Evolutionary conservation across 2,888 invertebrate species (phyloP).

Genomic region (Agrypnus murinus): DNA sequence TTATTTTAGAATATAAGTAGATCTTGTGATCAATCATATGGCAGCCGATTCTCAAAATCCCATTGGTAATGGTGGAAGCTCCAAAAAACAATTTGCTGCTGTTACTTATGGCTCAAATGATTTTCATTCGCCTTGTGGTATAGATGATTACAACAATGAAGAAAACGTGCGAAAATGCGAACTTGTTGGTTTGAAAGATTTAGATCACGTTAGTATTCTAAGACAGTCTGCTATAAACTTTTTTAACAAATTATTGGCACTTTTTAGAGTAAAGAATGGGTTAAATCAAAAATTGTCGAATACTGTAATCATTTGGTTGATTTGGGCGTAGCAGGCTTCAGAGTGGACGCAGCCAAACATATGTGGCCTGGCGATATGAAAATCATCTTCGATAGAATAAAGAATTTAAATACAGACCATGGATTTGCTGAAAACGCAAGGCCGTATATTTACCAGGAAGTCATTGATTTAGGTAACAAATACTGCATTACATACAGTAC

Average conservation of each 20-base stretch:
- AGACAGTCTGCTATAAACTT: too few relatives aligned
- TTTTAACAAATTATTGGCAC: not conserved
- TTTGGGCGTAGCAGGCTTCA: conserved; percentile 88
- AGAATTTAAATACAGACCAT: conserved; percentile 77
- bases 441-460: conserved; percentile 85
- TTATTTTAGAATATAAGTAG: conserved; percentile 82
- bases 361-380: conserved; percentile 85
- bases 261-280: conserved; percentile 71
- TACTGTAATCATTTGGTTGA: conserved; percentile 80
- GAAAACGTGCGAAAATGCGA: conserved; percentile 74
- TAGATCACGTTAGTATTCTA: conserved; percentile 75
- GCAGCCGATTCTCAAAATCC: conserved; percentile 72
- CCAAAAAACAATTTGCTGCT: conserved; percentile 69
- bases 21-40: conserved; percentile 92
- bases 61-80: conserved; percentile 77
- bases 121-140: conserved; percentile 80
- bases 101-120: conserved; percentile 81
- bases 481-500: conserved; percentile 36
- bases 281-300: conserved; percentile 78
- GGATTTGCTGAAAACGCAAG: conserved; percentile 78
- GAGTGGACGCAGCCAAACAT: conserved; percentile 86
- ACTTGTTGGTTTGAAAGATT: conserved; percentile 80
- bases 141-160: conserved; percentile 78
- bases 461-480: conserved; percentile 81
- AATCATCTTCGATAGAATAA: conserved; percentile 77